These are phyloP conservation scores for Pandemis cinnamomeana DNA, from an alignment of 2,888 invertebrate genomes.

Conservation along the genomic window DNA sequence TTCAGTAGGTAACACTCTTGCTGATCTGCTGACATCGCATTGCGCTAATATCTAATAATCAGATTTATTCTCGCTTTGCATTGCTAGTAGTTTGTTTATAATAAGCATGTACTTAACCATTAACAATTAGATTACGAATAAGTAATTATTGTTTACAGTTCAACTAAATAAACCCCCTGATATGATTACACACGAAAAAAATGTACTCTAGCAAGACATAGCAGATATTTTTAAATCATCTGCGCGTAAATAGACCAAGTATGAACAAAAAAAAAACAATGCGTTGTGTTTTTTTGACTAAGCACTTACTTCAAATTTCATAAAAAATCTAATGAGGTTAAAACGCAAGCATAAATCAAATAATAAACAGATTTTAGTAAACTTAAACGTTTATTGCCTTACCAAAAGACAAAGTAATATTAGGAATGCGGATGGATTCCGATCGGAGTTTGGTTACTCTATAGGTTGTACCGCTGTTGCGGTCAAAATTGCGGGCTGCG, in stretches of 20 bases:
- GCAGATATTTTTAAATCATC: slow-evolving; percentile 11
- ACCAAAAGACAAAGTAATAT: slow-evolving; percentile 66
- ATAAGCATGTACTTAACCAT: background rate
- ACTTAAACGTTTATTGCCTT: slow-evolving; percentile 79
- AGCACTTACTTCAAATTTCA: background rate
- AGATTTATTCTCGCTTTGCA: slow-evolving; percentile 48
- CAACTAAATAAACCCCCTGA: background rate
- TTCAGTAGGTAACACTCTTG: background rate
- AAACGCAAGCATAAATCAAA: slow-evolving; percentile 60
- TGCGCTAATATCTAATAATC: slow-evolving; percentile 45
- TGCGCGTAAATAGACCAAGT: background rate
- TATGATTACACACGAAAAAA: background rate
- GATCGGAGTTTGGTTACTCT: slow-evolving; percentile 53
- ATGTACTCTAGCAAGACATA: slow-evolving; percentile 27
- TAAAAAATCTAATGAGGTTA: background rate
- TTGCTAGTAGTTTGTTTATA: slow-evolving; percentile 27
- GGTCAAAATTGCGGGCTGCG: slow-evolving; percentile 51
- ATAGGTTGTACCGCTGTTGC: slow-evolving; percentile 49
- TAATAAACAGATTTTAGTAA: slow-evolving; percentile 50
- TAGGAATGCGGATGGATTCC: slow-evolving; percentile 80
- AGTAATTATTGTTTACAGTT: background rate
- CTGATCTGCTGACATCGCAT: slow-evolving; percentile 50
- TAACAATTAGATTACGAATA: background rate
- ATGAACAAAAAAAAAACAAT: background rate
- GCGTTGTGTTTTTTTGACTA: background rate